Conservation (phyloP, 1,140 invertebrate species). For the Pseudoatta argentina region DNA sequence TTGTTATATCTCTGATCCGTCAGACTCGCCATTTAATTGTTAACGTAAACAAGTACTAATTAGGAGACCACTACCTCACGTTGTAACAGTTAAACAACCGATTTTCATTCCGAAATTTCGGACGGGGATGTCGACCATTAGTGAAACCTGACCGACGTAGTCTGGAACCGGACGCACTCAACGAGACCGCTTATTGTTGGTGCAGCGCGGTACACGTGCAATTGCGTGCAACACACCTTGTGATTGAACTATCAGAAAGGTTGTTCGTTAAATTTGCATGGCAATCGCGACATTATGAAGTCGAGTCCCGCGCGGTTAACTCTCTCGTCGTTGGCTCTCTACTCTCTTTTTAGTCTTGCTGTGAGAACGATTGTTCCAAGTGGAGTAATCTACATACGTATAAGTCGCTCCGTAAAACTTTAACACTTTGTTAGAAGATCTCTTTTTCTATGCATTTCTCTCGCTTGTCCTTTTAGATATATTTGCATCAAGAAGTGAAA, state of each 20-base stretch:
- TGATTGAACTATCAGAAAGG: constrained; percentile 55
- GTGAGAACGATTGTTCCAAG: background rate
- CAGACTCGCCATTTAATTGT: background rate
- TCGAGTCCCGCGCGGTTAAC: background rate
- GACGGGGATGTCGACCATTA: background rate
- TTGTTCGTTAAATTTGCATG: constrained; percentile 56
- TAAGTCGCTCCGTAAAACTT: background rate
- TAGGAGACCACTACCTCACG: constrained; percentile 35
- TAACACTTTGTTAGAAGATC: background rate
- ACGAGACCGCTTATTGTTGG: constrained; percentile 27
- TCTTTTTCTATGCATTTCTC: too few relatives aligned
- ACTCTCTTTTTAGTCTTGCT: background rate
- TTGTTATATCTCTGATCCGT: background rate
- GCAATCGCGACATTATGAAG: constrained; percentile 40
- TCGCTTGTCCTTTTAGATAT: background rate
- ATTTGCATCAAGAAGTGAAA: background rate
- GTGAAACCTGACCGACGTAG: background rate
- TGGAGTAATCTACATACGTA: background rate
- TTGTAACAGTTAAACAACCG: constrained; percentile 15
- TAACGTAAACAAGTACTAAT: constrained; percentile 45
- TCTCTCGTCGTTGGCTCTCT: background rate
- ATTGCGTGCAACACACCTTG: constrained; percentile 33
- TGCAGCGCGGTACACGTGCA: constrained; percentile 8
- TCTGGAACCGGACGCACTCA: background rate
- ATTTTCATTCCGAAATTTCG: constrained; percentile 12